Evolutionary conservation across 2,797 vertebrate genomes (phyloP).

Genomic region (Leuciscus waleckii): DNA sequence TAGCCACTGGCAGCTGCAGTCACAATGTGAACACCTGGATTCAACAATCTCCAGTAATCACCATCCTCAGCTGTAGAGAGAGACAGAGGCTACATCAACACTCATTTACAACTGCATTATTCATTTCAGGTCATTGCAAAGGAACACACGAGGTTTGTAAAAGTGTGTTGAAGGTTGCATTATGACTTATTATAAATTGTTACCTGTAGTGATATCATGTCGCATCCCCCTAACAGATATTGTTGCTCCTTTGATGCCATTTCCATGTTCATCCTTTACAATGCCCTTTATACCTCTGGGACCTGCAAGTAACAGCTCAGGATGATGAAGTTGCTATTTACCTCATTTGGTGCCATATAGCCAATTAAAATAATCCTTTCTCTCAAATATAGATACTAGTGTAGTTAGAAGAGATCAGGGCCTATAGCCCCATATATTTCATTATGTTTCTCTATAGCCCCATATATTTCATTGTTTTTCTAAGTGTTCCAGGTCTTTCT

Average conservation of each 20-base stretch:
- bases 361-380: neutral
- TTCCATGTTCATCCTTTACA: conserved; percentile 86
- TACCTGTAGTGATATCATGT: conserved; percentile 94
- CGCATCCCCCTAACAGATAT: conserved; percentile 88
- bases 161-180: neutral
- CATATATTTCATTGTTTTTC: neutral
- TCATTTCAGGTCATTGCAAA: neutral
- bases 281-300: conserved; percentile 92
- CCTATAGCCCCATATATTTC: neutral
- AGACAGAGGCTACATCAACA: neutral
- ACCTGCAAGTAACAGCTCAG: conserved; percentile 74
- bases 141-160: neutral
- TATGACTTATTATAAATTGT: conserved; percentile 16
- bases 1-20: conserved; percentile 88
- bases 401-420: neutral
- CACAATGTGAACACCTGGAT: conserved; percentile 86
- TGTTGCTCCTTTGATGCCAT: conserved; percentile 89
- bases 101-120: neutral
- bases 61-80: conserved; percentile 84
- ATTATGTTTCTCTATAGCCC: neutral
- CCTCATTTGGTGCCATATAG: neutral
- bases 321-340: neutral
- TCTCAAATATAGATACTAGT: neutral
- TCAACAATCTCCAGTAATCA: conserved; percentile 94
- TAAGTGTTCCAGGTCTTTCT: neutral